Percentiles rank a stretch among this genome's conserved stretches.
phyloP scores from a whole-genome alignment of 2,797 vertebrate genomes.

The Scolopax bukidnonensis region DNA sequence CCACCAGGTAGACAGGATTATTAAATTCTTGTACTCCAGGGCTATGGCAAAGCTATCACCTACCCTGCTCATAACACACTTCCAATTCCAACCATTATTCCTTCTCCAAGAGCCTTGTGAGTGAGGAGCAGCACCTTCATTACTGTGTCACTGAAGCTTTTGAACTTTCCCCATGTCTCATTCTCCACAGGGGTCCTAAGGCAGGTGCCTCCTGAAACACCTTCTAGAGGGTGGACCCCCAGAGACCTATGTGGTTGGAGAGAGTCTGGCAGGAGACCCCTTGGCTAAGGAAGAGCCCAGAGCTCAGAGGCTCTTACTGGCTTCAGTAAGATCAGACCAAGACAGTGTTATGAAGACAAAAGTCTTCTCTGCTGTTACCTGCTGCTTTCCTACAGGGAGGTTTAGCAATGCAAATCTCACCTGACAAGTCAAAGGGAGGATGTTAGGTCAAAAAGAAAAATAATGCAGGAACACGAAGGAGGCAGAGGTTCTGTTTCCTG shows the following conservation, averaged over 20 bases:
- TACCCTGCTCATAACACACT: not conserved
- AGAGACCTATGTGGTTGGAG: not conserved
- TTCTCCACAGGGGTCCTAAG: not conserved
- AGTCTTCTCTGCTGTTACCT: not conserved
- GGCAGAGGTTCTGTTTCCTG: not conserved
- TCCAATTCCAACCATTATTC: not conserved
- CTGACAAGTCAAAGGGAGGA: not conserved
- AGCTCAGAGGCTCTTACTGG: not conserved
- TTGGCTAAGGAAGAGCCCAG: not conserved
- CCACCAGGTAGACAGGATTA: not conserved
- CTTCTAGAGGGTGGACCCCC: not conserved
- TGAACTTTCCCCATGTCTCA: not conserved
- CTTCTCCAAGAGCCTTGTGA: not conserved
- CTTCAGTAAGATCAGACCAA: not conserved
- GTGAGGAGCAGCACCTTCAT: not conserved
- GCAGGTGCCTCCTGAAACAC: not conserved
- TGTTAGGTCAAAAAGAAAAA: constrained; percentile 18
- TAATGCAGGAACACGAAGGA: not conserved
- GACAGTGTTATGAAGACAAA: not conserved
- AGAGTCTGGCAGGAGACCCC: not conserved
- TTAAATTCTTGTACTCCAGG: not conserved
- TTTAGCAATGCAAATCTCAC: not conserved
- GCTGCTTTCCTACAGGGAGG: not conserved
- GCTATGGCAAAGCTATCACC: not conserved
- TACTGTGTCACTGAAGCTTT: not conserved